Evolutionary conservation across 2,113 vertebrate genomes (phyloP).

Genomic region (Argyrosomus japonicus): DNA sequence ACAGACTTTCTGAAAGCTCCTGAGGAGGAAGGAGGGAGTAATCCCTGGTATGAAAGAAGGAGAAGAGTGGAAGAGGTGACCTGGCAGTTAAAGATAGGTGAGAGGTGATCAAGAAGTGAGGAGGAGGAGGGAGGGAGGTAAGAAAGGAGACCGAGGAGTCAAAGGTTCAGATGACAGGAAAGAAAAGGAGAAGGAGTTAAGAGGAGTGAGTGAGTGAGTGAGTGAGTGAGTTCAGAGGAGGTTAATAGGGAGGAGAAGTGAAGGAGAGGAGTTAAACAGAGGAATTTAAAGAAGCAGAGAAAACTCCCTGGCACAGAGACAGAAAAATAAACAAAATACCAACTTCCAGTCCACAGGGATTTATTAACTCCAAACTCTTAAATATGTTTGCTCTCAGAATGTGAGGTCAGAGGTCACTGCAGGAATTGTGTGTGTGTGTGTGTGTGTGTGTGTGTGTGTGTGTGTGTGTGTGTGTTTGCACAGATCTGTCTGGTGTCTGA

Average conservation of each 20-base stretch:
- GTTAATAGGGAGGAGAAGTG: neutral
- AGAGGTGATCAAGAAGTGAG: neutral
- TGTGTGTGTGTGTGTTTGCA: neutral
- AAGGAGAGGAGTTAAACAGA: slow-evolving; percentile 17
- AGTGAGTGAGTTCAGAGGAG: neutral
- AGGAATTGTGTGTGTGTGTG: slow-evolving; percentile 39
- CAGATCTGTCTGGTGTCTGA: slow-evolving; percentile 21
- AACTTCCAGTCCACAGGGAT: slow-evolving; percentile 7
- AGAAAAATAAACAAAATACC: slow-evolving; percentile 47
- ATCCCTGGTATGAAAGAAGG: neutral
- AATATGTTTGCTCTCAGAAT: slow-evolving; percentile 51
- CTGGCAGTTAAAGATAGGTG: neutral
- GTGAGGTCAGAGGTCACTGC: slow-evolving; percentile 44
- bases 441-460: slow-evolving; percentile 5
- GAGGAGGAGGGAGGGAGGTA: neutral
- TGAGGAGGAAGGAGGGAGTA: neutral
- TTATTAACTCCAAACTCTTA: slow-evolving; percentile 39
- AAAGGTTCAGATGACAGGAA: neutral
- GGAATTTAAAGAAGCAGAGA: slow-evolving; percentile 53
- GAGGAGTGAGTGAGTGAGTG: neutral
- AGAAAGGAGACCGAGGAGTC: neutral
- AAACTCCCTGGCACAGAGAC: slow-evolving; percentile 43
- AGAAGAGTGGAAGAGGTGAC: neutral
- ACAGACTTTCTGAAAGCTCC: neutral
- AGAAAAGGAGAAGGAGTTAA: neutral